These are phyloP conservation scores for Idaea biselata DNA, from an alignment of 2,888 invertebrate genomes.

Conservation along the genomic window DNA sequence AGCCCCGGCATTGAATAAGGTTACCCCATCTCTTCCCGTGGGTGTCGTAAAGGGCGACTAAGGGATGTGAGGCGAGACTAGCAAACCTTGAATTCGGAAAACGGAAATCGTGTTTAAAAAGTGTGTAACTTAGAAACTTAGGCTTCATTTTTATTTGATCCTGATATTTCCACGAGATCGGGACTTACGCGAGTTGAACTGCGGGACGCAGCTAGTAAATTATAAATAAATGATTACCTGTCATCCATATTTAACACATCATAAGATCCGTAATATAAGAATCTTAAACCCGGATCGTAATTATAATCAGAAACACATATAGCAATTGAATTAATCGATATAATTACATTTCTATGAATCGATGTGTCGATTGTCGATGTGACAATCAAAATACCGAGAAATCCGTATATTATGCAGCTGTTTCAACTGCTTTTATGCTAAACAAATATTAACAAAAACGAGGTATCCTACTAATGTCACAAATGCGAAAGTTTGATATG, in stretches of 20 bases:
- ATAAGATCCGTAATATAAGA: neutral
- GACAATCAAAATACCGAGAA: neutral
- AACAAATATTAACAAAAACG: neutral
- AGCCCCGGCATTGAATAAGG: no score
- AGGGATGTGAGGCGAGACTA: no score
- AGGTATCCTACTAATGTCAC: neutral
- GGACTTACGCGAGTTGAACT: no score
- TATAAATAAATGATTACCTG: neutral
- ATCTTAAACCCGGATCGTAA: neutral
- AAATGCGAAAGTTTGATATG: no score
- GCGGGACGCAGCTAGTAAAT: no score
- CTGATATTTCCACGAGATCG: no score
- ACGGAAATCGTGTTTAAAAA: no score
- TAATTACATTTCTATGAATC: neutral
- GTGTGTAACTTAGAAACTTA: no score
- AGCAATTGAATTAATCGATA: neutral
- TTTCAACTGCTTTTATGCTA: neutral
- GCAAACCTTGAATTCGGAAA: no score
- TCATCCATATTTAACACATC: neutral
- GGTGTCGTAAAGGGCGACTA: no score
- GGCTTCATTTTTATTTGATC: no score
- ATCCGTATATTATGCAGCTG: neutral
- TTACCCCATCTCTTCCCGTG: no score
- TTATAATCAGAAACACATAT: neutral
- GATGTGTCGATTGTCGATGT: neutral